phyloP scores from a whole-genome alignment of 2,797 vertebrate species.

The Molossus molossus region DNA sequence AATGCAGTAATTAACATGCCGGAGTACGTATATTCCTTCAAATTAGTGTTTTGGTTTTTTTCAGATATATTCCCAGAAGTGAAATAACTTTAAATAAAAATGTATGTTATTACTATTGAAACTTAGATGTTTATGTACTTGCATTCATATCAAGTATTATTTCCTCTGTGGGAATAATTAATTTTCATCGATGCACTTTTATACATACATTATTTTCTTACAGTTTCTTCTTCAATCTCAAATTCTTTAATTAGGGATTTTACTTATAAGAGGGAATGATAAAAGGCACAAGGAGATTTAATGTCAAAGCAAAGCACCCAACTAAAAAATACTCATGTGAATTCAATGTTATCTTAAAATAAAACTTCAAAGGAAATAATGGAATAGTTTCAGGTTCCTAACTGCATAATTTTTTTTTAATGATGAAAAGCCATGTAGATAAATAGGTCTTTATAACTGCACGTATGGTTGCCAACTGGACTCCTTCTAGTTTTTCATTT shows the following conservation, averaged over 20 bases:
- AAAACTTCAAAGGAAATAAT: constrained; percentile 65
- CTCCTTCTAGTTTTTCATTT: background rate
- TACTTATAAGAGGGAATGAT: constrained; percentile 45
- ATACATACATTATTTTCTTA: constrained; percentile 59
- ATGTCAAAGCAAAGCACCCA: constrained; percentile 67
- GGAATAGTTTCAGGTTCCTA: constrained; percentile 31
- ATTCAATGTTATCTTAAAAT: constrained; percentile 26
- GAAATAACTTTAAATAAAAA: constrained; percentile 31
- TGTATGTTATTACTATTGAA: background rate
- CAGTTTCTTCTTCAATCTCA: constrained; percentile 62
- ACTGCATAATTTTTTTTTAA: background rate
- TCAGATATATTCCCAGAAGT: background rate
- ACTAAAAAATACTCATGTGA: constrained; percentile 4
- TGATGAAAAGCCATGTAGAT: constrained; percentile 38
- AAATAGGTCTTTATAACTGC: background rate
- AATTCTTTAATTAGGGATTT: constrained; percentile 62
- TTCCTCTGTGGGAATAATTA: constrained; percentile 72
- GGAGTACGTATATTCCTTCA: background rate
- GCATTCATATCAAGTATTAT: background rate
- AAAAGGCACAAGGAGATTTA: constrained; percentile 66
- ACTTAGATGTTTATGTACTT: constrained; percentile 1
- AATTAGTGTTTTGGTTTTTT: background rate
- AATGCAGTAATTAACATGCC: background rate
- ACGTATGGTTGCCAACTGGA: background rate
- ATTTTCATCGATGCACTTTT: constrained; percentile 37